Percentiles rank a stretch among this genome's conserved stretches.
These are phyloP conservation scores for Pygmarrhopalites habei DNA, from an alignment of 1,140 invertebrate genomes.

Conservation along the genomic window DNA sequence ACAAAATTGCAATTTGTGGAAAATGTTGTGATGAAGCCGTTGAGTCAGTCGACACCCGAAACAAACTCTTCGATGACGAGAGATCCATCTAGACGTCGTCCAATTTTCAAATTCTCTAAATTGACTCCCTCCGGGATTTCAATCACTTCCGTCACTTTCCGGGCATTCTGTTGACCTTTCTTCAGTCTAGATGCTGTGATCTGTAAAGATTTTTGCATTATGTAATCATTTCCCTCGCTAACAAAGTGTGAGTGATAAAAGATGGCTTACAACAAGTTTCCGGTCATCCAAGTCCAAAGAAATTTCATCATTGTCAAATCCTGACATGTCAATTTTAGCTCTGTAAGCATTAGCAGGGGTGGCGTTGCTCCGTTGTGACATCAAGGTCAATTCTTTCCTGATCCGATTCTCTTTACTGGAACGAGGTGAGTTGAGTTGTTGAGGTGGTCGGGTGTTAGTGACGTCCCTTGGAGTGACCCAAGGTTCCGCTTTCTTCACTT, in stretches of 20 bases:
- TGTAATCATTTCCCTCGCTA: neutral
- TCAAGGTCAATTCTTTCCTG: no score
- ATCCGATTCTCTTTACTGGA: no score
- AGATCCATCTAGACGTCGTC: conserved; percentile 15
- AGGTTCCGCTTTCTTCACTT: neutral
- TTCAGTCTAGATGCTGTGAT: conserved; percentile 16
- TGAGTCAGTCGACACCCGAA: conserved; percentile 41
- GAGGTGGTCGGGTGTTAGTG: no score
- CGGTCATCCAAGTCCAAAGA: conserved; percentile 14
- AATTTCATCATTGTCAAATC: conserved; percentile 27
- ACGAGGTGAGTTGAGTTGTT: no score
- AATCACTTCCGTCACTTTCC: conserved; percentile 26
- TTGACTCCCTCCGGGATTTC: conserved; percentile 20
- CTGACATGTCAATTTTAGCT: conserved; percentile 12
- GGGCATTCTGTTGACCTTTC: conserved; percentile 4
- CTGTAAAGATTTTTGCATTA: conserved; percentile 2
- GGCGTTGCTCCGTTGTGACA: no score
- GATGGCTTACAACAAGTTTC: conserved; percentile 14
- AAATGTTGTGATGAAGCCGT: neutral
- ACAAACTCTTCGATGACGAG: conserved; percentile 38
- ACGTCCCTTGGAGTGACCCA: neutral
- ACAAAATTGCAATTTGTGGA: no score
- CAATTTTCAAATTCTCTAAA: conserved; percentile 22
- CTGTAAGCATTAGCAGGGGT: neutral
- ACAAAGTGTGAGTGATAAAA: neutral